phyloP scores from a whole-genome alignment of 2,888 invertebrate genomes.

The Leptarthrus brevirostris region DNA sequence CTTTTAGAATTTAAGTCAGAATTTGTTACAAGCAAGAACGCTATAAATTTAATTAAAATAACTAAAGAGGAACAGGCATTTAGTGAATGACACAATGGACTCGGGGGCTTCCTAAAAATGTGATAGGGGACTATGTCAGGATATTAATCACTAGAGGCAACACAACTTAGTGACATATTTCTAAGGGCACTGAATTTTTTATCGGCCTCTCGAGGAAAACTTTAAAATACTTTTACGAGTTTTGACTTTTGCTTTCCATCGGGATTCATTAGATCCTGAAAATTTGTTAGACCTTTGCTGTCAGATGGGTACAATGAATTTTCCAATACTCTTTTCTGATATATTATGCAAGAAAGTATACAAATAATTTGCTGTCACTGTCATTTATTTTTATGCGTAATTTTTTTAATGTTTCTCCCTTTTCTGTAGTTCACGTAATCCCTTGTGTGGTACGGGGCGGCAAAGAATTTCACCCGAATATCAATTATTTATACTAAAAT shows the following conservation, averaged over 20 bases:
- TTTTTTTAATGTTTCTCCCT: too few relatives aligned
- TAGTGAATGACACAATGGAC: constrained; percentile 40
- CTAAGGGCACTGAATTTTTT: constrained; percentile 39
- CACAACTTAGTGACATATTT: constrained; percentile 42
- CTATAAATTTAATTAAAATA: constrained; percentile 45
- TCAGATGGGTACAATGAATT: too few relatives aligned
- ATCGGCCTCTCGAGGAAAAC: constrained; percentile 8
- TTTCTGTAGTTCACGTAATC: too few relatives aligned
- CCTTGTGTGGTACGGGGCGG: too few relatives aligned
- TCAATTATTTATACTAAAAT: too few relatives aligned
- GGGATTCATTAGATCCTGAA: constrained; percentile 12
- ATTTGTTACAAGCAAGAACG: constrained; percentile 35
- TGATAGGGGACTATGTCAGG: constrained; percentile 39
- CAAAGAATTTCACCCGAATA: too few relatives aligned
- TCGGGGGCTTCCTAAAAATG: constrained; percentile 30
- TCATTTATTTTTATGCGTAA: too few relatives aligned
- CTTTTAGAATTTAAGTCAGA: constrained; percentile 3
- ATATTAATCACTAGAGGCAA: constrained; percentile 40
- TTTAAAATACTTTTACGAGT: constrained; percentile 41
- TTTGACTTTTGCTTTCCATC: constrained; percentile 14
- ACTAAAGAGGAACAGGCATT: constrained; percentile 31
- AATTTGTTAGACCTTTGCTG: too few relatives aligned
- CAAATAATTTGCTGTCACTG: too few relatives aligned
- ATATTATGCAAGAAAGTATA: too few relatives aligned
- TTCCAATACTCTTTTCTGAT: too few relatives aligned